phyloP scores from a whole-genome alignment of 2,113 vertebrate genomes.

The Dasyprocta punctata region DNA sequence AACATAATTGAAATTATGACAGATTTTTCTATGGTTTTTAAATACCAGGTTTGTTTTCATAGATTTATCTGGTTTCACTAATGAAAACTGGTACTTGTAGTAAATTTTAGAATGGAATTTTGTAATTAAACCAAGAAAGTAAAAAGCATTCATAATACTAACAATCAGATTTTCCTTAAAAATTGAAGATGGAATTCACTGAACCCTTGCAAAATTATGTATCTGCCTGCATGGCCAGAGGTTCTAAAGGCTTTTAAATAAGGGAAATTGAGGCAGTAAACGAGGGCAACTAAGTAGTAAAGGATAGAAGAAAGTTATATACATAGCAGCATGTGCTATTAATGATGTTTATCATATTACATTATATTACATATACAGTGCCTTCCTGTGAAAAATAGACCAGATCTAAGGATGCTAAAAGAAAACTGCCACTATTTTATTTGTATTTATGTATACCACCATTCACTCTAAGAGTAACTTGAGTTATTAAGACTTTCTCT shows the following conservation, averaged over 20 bases:
- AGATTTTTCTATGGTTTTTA: slow-evolving; percentile 36
- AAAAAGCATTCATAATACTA: slow-evolving; percentile 43
- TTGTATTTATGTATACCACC: slow-evolving; percentile 5
- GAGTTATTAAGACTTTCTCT: not conserved
- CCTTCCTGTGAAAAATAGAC: slow-evolving; percentile 32
- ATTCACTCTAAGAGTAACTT: slow-evolving; percentile 14
- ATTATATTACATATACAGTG: not conserved
- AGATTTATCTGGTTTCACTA: slow-evolving; percentile 41
- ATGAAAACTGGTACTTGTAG: slow-evolving; percentile 47
- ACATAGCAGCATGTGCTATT: slow-evolving; percentile 24
- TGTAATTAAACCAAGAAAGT: slow-evolving; percentile 60
- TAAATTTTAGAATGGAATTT: slow-evolving; percentile 63
- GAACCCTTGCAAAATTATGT: slow-evolving; percentile 60
- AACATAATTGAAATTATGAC: slow-evolving; percentile 40
- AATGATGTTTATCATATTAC: not conserved
- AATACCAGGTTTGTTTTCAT: slow-evolving; percentile 39
- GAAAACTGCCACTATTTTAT: slow-evolving; percentile 25
- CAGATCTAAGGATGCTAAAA: slow-evolving; percentile 9
- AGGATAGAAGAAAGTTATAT: not conserved
- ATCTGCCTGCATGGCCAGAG: slow-evolving; percentile 76
- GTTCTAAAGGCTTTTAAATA: slow-evolving; percentile 79
- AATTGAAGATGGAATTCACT: slow-evolving; percentile 59
- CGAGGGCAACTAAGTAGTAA: slow-evolving; percentile 43
- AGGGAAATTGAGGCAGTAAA: slow-evolving; percentile 80
- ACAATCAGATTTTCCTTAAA: slow-evolving; percentile 58